Conservation (phyloP, 2,113 vertebrate genomes). For the Melierax canorus region DNA sequence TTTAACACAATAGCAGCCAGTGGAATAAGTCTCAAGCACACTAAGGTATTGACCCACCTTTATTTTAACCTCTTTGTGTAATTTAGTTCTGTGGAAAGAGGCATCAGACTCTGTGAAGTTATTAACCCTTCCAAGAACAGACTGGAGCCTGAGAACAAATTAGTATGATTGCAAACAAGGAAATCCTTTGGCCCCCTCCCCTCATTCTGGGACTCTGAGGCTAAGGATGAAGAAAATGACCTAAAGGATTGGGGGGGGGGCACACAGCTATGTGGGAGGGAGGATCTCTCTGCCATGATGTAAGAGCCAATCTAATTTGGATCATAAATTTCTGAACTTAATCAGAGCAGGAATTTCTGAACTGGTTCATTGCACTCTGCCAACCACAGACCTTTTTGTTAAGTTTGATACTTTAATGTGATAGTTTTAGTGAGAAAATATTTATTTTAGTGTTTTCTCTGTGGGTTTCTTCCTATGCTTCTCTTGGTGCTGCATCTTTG, state of each 20-base stretch:
- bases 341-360: not conserved
- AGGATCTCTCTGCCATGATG: not conserved
- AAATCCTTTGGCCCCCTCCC: not conserved
- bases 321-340: not conserved
- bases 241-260: not conserved
- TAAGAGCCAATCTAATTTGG: not conserved
- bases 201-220: not conserved
- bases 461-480: not conserved
- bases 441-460: not conserved
- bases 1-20: not conserved
- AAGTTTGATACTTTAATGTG: not conserved
- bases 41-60: not conserved
- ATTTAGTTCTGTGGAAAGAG: not conserved
- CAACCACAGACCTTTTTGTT: not conserved
- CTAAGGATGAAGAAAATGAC: not conserved
- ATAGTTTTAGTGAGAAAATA: not conserved
- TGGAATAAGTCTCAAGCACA: not conserved
- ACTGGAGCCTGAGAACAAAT: not conserved
- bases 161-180: not conserved
- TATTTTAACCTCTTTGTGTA: not conserved
- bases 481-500: not conserved
- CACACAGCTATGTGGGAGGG: not conserved
- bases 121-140: not conserved
- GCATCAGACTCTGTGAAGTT: not conserved
- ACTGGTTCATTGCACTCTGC: not conserved